A percentile compares a stretch with the other conserved stretches of the same genome.
These are phyloP conservation scores for Ashinkailepas kermadecensis DNA, from an alignment of 2,888 invertebrate genomes.

Conservation along the genomic window DNA sequence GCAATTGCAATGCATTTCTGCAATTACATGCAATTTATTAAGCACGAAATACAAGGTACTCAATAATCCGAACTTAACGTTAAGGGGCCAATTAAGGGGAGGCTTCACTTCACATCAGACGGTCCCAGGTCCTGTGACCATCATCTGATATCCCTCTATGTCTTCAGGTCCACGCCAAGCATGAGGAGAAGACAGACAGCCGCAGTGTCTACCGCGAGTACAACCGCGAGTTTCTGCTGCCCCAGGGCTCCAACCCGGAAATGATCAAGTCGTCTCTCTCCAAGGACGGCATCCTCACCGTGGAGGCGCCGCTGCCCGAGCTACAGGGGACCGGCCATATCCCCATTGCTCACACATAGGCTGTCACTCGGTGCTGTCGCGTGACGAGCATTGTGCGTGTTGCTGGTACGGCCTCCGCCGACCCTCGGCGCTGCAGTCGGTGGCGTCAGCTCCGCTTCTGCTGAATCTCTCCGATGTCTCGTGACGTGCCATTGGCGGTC, in stretches of 20 bases:
- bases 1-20: too few species aligned
- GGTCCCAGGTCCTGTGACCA: too few species aligned
- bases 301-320: constrained; percentile 85
- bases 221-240: constrained; percentile 93
- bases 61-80: too few species aligned
- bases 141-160: too few species aligned
- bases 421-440: neutral
- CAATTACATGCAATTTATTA: too few species aligned
- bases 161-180: constrained; percentile 85
- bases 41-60: too few species aligned
- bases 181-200: constrained; percentile 94
- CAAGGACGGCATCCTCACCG: constrained; percentile 88
- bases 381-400: neutral
- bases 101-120: too few species aligned
- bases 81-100: too few species aligned
- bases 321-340: neutral
- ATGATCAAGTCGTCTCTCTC: constrained; percentile 90
- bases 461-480: too few species aligned
- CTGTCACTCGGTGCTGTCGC: neutral
- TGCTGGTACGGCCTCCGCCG: neutral
- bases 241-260: constrained; percentile 94
- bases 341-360: neutral
- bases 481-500: too few species aligned
- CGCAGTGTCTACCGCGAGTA: constrained; percentile 97
- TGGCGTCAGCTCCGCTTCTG: neutral